Percentiles rank a stretch among this genome's conserved stretches.
Evolutionary conservation across 2,888 invertebrate species (phyloP).

Genomic region (Luperina testacea): DNA sequence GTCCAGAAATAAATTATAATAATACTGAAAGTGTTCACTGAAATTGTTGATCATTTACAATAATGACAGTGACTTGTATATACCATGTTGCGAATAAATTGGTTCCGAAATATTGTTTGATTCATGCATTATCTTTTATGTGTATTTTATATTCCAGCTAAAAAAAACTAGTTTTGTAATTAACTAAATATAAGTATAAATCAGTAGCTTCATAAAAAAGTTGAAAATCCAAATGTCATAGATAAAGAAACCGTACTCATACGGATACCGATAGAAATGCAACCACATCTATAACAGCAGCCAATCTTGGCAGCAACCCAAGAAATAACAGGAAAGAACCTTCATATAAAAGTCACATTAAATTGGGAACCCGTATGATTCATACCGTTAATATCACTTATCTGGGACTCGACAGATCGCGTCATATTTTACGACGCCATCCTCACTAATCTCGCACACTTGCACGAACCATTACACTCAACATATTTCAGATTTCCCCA

Average conservation of each 20-base stretch:
- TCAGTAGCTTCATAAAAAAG: neutral
- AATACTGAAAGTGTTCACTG: neutral
- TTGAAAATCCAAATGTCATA: neutral
- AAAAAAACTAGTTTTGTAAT: neutral
- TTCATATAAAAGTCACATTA: conserved; percentile 48
- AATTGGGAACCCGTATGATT: conserved; percentile 36
- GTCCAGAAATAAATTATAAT: conserved; percentile 2
- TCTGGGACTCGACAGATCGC: conserved; percentile 32
- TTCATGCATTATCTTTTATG: neutral
- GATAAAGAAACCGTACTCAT: neutral
- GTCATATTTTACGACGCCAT: conserved; percentile 49
- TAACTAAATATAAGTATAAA: neutral
- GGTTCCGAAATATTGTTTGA: neutral
- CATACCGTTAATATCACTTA: conserved; percentile 47
- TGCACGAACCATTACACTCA: conserved; percentile 27
- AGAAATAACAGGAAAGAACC: conserved; percentile 20
- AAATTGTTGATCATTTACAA: conserved; percentile 2
- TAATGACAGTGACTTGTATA: neutral
- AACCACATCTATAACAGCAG: conserved; percentile 1
- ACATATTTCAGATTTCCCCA: conserved; percentile 30
- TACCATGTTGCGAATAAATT: neutral
- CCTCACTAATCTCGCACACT: conserved; percentile 42
- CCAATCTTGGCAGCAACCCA: conserved; percentile 42
- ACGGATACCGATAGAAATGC: conserved; percentile 6
- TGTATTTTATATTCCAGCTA: neutral